phyloP scores from a whole-genome alignment of 2,113 vertebrate species.

The Odontophorus gujanensis region DNA sequence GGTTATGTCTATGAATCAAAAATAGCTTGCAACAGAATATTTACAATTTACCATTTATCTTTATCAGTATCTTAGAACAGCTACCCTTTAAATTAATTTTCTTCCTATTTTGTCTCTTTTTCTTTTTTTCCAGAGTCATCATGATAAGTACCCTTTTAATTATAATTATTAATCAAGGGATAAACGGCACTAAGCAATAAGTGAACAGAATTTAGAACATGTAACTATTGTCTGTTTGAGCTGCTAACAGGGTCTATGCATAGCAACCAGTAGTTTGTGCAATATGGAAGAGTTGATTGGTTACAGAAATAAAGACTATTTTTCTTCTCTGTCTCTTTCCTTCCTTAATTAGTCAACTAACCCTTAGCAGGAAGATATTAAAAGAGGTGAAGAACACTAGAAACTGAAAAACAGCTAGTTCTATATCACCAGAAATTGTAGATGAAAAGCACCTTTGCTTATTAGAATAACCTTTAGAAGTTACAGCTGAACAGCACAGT shows the following conservation, averaged over 20 bases:
- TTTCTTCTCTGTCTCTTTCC: rapidly evolving
- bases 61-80: background rate
- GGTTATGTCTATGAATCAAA: background rate
- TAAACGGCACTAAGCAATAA: background rate
- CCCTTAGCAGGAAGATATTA: background rate
- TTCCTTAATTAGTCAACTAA: background rate
- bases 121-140: background rate
- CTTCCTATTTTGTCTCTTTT: background rate
- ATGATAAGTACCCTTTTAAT: background rate
- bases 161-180: background rate
- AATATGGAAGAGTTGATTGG: background rate
- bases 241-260: background rate
- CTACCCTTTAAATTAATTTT: background rate
- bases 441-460: background rate
- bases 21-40: background rate
- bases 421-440: background rate
- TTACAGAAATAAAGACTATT: background rate
- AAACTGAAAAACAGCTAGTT: background rate
- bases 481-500: background rate
- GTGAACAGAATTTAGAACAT: background rate
- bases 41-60: background rate
- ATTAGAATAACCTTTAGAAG: background rate
- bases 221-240: background rate
- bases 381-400: background rate
- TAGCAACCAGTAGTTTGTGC: background rate